Evolutionary conservation across 2,888 invertebrate species (phyloP), one percentile per base, ranked within the genome.

Genomic region (Apodemia zela): DNA sequence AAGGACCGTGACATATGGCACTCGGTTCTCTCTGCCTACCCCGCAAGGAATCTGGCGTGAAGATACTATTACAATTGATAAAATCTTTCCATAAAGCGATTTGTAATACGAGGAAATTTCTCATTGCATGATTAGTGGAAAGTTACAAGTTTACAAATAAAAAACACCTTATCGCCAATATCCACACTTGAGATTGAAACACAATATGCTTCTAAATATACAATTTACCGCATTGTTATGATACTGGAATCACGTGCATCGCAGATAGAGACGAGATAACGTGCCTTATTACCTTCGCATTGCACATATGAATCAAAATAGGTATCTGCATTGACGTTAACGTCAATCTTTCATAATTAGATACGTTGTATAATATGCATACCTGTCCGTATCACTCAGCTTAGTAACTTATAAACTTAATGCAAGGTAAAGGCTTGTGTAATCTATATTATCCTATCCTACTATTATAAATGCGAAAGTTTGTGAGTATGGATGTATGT

Each of bases 71-170:
- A n/a, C n/a, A n/a, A n/a, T n/a, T n/a, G n/a, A 33, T 33, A 33
- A 33, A 6, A 8, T 33, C 33, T 33, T 33, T 33, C 8, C 33
- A 33, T 29, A 29, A 29, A 29, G 29, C 29, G 29, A 29, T 29
- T 29, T 29, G 29, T 0, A 29, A 35, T 33, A n/a, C 8, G 6
- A 33, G 6, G 8, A 1, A 33, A 7, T 35, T 35, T 35, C 4
- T 35, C 35, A 35, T 35, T 35, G 35, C 8, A 35, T 11, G 35
- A 35, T 35, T 35, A 61, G 51, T 64, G 61, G 61, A 64, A 64
- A 61, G 49, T 64, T 62, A 58, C 63, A 15, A 33, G 63, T 64
- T 59, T 49, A 42, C 61, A 51, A 13, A 13, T n/a, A 51, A 51
- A 49, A 51, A 51, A 51, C 7, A 8, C 21, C 51, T 61, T 58